These are phyloP conservation scores for Heterotis niloticus DNA, from an alignment of 2,113 vertebrate genomes.

Conservation along the genomic window DNA sequence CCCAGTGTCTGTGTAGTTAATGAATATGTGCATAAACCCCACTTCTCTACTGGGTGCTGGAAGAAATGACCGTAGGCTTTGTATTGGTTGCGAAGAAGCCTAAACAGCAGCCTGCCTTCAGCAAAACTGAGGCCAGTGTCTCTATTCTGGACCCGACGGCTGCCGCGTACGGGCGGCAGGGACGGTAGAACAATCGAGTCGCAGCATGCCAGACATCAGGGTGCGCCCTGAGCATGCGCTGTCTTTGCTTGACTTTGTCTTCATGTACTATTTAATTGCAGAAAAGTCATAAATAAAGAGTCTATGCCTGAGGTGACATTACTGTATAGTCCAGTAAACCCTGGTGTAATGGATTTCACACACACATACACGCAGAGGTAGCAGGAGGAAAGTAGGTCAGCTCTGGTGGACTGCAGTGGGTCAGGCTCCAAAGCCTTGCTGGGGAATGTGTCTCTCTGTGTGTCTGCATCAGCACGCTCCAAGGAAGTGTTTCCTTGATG, in stretches of 20 bases:
- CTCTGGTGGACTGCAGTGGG: conserved; percentile 43
- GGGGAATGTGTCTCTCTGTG: conserved; percentile 42
- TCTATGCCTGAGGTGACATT: conserved; percentile 54
- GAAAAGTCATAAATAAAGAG: conserved; percentile 33
- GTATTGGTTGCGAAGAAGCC: conserved; percentile 27
- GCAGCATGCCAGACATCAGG: too few species aligned
- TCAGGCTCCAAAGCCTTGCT: conserved; percentile 50
- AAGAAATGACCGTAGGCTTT: conserved; percentile 44
- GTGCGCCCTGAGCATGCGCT: too few species aligned
- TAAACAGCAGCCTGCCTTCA: too few species aligned
- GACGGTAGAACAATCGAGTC: background rate
- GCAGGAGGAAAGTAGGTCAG: conserved; percentile 63
- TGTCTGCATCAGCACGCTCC: conserved; percentile 25
- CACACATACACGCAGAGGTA: conserved; percentile 18
- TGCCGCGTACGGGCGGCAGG: background rate
- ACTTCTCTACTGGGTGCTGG: conserved; percentile 30
- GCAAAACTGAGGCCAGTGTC: conserved; percentile 38
- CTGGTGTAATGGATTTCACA: conserved; percentile 49
- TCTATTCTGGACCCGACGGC: conserved; percentile 32
- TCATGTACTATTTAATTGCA: conserved; percentile 30
- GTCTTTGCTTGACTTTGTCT: too few species aligned
- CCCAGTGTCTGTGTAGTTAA: conserved; percentile 41
- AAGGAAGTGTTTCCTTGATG: conserved; percentile 26
- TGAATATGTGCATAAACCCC: conserved; percentile 17
- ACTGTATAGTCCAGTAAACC: conserved; percentile 60